Percentiles rank a stretch among this genome's conserved stretches.
phyloP scores from a whole-genome alignment of 2,113 vertebrate species.

The Cephalopterus ornatus region DNA sequence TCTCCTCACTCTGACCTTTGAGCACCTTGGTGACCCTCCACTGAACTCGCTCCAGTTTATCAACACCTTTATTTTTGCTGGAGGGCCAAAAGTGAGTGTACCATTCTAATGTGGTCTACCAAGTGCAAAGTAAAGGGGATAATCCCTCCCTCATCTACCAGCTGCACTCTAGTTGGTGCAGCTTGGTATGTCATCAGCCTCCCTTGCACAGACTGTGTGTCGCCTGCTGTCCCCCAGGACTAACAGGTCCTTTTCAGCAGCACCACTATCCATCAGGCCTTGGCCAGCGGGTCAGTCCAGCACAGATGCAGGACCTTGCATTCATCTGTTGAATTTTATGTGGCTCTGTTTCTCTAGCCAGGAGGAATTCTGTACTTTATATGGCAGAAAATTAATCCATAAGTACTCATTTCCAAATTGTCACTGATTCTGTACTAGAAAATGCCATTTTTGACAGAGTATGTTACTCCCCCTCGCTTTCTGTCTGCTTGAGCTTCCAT shows the following conservation, averaged over 20 bases:
- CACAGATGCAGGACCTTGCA: neutral
- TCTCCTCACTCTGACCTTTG: neutral
- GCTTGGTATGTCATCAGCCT: neutral
- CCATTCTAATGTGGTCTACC: neutral
- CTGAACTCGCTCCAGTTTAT: neutral
- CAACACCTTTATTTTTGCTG: neutral
- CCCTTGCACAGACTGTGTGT: rapidly evolving
- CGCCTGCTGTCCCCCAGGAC: neutral
- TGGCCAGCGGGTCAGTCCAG: neutral
- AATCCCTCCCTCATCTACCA: neutral
- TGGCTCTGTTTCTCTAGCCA: neutral
- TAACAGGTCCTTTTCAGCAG: neutral
- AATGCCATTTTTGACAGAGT: neutral
- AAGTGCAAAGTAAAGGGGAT: neutral
- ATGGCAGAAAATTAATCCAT: neutral
- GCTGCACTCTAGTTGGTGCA: neutral
- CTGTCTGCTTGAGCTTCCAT: neutral
- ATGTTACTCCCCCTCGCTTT: neutral
- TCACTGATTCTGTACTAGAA: neutral
- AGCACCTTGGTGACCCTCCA: neutral
- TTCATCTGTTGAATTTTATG: neutral
- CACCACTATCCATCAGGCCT: neutral
- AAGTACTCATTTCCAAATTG: neutral
- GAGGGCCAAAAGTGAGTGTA: neutral
- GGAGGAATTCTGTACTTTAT: neutral